Percentiles rank a stretch among this genome's conserved stretches.
Evolutionary conservation across 2,888 invertebrate species (phyloP).

Genomic region (Rotaria magnacalcarata): DNA sequence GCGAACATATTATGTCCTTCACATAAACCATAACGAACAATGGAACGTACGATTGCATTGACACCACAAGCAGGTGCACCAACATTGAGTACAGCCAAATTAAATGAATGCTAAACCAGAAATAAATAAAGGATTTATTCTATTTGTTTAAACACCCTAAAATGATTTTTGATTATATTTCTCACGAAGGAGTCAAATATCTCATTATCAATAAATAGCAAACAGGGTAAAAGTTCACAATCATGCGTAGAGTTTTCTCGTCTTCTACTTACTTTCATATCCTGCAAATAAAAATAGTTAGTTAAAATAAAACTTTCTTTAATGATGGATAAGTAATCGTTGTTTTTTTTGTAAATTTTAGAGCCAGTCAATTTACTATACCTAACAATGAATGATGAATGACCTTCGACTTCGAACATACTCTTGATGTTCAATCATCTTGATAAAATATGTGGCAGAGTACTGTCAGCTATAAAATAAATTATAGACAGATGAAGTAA

Average conservation of each 20-base stretch:
- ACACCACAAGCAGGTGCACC: slow-evolving; percentile 98
- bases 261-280: background rate
- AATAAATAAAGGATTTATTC: too few relatives aligned
- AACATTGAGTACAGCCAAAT: slow-evolving; percentile 85
- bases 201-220: background rate
- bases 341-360: background rate
- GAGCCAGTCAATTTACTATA: background rate
- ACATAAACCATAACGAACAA: slow-evolving; percentile 89
- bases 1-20: slow-evolving; percentile 87
- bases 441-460: background rate
- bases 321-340: too few relatives aligned
- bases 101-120: slow-evolving; percentile 43
- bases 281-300: background rate
- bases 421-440: too few relatives aligned
- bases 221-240: background rate
- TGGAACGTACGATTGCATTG: slow-evolving; percentile 96
- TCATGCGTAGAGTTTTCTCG: background rate
- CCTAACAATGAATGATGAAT: too few relatives aligned
- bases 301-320: too few relatives aligned
- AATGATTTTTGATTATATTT: too few relatives aligned
- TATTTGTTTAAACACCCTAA: too few relatives aligned
- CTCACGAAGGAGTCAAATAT: too few relatives aligned
- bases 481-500: background rate
- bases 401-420: too few relatives aligned
- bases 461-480: background rate